These are phyloP conservation scores for Lithophane socia DNA, from an alignment of 2,888 invertebrate genomes.

Conservation along the genomic window DNA sequence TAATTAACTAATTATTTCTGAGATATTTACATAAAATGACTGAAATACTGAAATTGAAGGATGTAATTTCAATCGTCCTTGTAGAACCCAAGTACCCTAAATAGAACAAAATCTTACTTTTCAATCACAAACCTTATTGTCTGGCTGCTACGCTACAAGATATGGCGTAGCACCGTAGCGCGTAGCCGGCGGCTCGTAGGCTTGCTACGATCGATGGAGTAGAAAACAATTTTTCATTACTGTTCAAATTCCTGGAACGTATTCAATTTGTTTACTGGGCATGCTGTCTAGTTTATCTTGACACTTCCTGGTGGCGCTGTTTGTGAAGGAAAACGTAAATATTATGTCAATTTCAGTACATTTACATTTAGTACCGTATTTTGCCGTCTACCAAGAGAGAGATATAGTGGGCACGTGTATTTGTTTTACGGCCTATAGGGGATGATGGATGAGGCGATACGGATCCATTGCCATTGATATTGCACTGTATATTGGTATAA, in stretches of 20 bases:
- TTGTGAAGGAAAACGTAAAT: constrained; percentile 2
- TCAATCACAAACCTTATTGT: constrained; percentile 45
- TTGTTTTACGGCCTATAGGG: constrained; percentile 44
- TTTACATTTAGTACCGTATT: constrained; percentile 30
- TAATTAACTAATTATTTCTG: background rate
- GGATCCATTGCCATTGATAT: constrained; percentile 43
- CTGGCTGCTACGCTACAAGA: constrained; percentile 60
- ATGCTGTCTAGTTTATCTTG: constrained; percentile 1
- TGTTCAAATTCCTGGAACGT: constrained; percentile 30
- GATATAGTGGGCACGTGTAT: constrained; percentile 21
- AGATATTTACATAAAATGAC: background rate
- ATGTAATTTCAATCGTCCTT: constrained; percentile 5
- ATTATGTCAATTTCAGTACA: background rate
- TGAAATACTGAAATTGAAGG: background rate
- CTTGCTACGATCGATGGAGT: constrained; percentile 54
- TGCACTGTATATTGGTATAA: constrained; percentile 42
- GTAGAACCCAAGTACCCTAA: background rate
- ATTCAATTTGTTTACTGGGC: constrained; percentile 29
- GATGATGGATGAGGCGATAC: constrained; percentile 47
- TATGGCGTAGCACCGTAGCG: constrained; percentile 67
- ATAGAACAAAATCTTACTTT: background rate
- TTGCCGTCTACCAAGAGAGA: constrained; percentile 2
- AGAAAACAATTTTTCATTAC: constrained; percentile 47
- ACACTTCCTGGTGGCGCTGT: background rate
- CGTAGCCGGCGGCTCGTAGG: constrained; percentile 63